phyloP scores from a whole-genome alignment of 2,888 invertebrate species.

The Brachypterus glaber region DNA sequence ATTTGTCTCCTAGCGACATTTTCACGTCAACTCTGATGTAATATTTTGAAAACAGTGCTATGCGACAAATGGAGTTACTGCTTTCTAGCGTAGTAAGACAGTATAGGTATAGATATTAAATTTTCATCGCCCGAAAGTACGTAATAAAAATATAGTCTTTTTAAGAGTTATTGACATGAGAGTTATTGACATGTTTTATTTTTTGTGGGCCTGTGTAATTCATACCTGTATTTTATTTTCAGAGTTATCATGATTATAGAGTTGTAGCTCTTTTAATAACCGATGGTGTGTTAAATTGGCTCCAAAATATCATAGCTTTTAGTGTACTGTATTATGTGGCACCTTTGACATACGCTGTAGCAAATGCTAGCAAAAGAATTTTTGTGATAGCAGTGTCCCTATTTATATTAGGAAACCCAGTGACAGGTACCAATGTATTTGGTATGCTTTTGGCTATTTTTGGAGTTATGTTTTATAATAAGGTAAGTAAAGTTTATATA shows the following conservation, averaged over 20 bases:
- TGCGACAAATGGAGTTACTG: too few species aligned
- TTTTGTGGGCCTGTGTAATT: too few species aligned
- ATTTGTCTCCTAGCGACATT: too few species aligned
- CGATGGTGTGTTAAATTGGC: slow-evolving; percentile 85
- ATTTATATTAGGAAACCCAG: slow-evolving; percentile 81
- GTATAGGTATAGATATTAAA: too few species aligned
- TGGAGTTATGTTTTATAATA: slow-evolving; percentile 87
- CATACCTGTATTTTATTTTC: too few species aligned
- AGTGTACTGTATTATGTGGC: slow-evolving; percentile 83
- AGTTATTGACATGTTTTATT: too few species aligned
- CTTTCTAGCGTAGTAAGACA: too few species aligned
- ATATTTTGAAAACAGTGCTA: too few species aligned
- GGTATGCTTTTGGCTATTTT: slow-evolving; percentile 86
- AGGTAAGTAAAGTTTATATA: slow-evolving; percentile 47
- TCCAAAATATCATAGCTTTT: slow-evolving; percentile 93
- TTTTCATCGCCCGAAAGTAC: too few species aligned
- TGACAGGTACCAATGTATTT: slow-evolving; percentile 72
- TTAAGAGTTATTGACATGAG: too few species aligned
- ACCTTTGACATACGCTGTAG: slow-evolving; percentile 92
- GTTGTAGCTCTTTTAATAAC: slow-evolving; percentile 54
- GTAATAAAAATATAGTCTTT: too few species aligned
- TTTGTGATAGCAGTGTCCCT: slow-evolving; percentile 84
- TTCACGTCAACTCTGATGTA: too few species aligned
- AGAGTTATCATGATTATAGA: slow-evolving; percentile 46
- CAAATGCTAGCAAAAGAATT: slow-evolving; percentile 89